Evolutionary conservation across 2,113 vertebrate species (phyloP), one percentile per base, ranked within the genome.

Genomic region (Accipiter cooperii): DNA sequence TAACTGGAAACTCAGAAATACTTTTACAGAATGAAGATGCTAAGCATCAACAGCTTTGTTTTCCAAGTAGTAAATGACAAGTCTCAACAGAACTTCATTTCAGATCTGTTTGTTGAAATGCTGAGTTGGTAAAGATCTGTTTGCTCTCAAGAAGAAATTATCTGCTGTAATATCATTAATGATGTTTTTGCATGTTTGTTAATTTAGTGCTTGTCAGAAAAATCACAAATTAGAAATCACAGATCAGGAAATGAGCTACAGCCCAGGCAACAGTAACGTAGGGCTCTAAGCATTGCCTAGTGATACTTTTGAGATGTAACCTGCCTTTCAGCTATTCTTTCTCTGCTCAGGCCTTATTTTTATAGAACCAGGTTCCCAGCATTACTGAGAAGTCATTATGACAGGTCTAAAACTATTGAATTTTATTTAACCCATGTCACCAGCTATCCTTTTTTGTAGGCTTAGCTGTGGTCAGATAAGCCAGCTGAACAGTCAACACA

Each of bases 11-110:
- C 63, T 90, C 78, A 93, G 36, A 90, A 85, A 80, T 29, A 40
- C 82, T 96, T 95, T 96, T 93, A 77, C 87, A 96, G 87, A 63
- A 47, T 25, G 65, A 94, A 96, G 85, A 83, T 97, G 97, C 96
- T 95, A 95, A 96, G 84, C 84, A 57, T 91, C 89, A 79, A 77
- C 76, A 95, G 63, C 57, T 97, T 93, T 96, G 77, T 96, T 97
- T 76, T 95, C 61, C 76, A 88, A 96, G 73, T 94, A 89, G 81
- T 90, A 97, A 97, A 97, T 90, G 79, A 91, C 84, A 93, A 61
- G 66, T 92, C 91, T 91, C 92, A 85, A 58, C 90, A 95, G 95
- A 93, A 88, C 80, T 76, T 97, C 34, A 87, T 97, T 97, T 95
- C 91, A 97, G 89, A 95, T 95, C 89, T 95, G 86, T 82, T 82